Base-by-base conservation (phyloP, 2,113 vertebrate genomes). In the Thalassarche chlororhynchos region DNA sequence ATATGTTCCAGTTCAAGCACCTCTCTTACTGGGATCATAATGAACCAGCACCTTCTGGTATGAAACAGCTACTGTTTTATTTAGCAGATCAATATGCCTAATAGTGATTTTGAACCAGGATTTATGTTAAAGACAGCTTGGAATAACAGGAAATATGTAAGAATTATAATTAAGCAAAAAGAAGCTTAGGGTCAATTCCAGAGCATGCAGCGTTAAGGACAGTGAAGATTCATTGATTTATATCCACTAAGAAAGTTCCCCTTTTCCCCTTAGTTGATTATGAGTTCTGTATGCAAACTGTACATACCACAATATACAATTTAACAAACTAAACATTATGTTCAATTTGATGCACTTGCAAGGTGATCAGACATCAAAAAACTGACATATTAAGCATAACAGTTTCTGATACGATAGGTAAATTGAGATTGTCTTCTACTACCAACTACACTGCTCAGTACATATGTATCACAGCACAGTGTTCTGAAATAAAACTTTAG, bases 401-500 rank as follows among this genome's bases (percentile, higher is more conserved):
- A 51, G 9, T 44, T 74, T 46, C 64, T 47, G 23, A 61, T 78
- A 89, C 16, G 7, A 44, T 32, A 71, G 4, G 3, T 38, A 55
- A 89, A 84, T 25, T 49, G 36, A 90, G 12, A 82, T 76, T 57
- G 55, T 34, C 26, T 44, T 75, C 34, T 58, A 6, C 46, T 60
- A 17, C 26, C 57, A 58, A 28, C 29, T 60, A 17, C 7, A 55
- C 7, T 83, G 28, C 75, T 87, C 32, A 66, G 17, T 57, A 90
- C 34, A 16, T 7, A n/a, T 26, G 6, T 54, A 87, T 81, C 42
- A 76, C 44, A 28, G 10, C 23, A 62, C 32, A 77, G 29, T 52
- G 20, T 86, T 97, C 91, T 85, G 44, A 95, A 92, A 80, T 28
- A 66, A 75, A 88, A 52, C 34, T 88, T 96, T 11, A 84, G 70